phyloP scores from a whole-genome alignment of 2,888 invertebrate genomes.

The Drosophila differens region DNA sequence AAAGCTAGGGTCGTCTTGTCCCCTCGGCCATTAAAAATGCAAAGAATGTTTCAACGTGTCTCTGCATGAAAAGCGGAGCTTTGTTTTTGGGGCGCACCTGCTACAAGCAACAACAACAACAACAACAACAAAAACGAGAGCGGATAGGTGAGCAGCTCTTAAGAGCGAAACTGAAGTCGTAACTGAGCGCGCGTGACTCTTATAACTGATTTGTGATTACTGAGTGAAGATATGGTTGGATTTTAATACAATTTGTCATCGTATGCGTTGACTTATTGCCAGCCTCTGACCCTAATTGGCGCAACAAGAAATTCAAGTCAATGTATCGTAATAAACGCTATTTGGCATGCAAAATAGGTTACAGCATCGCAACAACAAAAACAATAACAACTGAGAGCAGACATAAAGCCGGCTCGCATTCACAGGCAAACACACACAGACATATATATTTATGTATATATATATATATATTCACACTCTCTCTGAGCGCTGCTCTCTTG shows the following conservation, averaged over 20 bases:
- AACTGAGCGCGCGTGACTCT: constrained; percentile 53
- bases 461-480: background rate
- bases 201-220: constrained; percentile 46
- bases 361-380: constrained; percentile 65
- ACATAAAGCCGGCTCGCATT: constrained; percentile 44
- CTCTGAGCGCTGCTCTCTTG: constrained; percentile 34
- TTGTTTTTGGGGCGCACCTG: constrained; percentile 32
- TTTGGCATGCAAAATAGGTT: constrained; percentile 78
- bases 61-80: constrained; percentile 37
- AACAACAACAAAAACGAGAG: background rate
- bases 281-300: constrained; percentile 70
- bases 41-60: constrained; percentile 47
- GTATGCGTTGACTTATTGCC: constrained; percentile 19
- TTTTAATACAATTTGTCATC: constrained; percentile 19
- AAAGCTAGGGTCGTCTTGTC: background rate
- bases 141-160: constrained; percentile 6
- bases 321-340: constrained; percentile 56
- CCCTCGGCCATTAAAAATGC: constrained; percentile 48
- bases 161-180: constrained; percentile 29
- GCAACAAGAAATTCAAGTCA: constrained; percentile 57
- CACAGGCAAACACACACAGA: constrained; percentile 16
- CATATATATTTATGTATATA: background rate
- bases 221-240: constrained; percentile 8
- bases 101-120: constrained; percentile 4
- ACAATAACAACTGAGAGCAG: constrained; percentile 31